Percentiles rank a stretch among this genome's conserved stretches.
Evolutionary conservation across 2,888 invertebrate genomes (phyloP).

Genomic region (Metacarcinus magister): DNA sequence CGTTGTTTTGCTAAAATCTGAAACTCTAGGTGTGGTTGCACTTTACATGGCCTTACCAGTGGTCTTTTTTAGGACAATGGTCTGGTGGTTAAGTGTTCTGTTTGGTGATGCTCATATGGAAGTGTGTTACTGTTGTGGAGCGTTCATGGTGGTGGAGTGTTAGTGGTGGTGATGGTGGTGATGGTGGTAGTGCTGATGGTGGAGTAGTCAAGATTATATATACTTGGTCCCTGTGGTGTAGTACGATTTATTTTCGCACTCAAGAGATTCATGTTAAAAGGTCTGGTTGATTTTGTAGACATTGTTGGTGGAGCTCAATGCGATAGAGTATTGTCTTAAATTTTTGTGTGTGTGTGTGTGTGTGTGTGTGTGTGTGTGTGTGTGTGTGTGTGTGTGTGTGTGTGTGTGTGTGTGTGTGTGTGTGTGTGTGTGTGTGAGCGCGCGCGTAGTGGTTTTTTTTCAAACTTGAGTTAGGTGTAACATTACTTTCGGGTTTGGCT

Average conservation of each 20-base stretch:
- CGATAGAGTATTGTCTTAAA: background rate
- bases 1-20: background rate
- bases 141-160: background rate
- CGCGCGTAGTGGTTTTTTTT: no score
- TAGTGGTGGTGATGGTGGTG: background rate
- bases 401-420: no score
- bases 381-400: no score
- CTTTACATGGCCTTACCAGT: background rate
- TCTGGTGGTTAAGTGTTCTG: background rate
- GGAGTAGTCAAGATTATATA: no score
- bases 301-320: background rate
- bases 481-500: background rate
- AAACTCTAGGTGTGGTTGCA: background rate
- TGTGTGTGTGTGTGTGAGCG: no score
- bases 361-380: no score
- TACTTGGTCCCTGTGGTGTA: no score
- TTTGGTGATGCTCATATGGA: background rate
- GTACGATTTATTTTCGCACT: background rate
- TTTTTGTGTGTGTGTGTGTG: background rate
- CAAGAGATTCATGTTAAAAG: background rate
- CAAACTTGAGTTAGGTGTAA: background rate
- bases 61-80: background rate
- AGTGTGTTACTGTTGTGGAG: background rate
- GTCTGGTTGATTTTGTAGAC: background rate
- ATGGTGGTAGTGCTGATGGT: no score